Evolutionary conservation across 2,797 vertebrate species (phyloP).

Genomic region (Crenuchus spilurus): DNA sequence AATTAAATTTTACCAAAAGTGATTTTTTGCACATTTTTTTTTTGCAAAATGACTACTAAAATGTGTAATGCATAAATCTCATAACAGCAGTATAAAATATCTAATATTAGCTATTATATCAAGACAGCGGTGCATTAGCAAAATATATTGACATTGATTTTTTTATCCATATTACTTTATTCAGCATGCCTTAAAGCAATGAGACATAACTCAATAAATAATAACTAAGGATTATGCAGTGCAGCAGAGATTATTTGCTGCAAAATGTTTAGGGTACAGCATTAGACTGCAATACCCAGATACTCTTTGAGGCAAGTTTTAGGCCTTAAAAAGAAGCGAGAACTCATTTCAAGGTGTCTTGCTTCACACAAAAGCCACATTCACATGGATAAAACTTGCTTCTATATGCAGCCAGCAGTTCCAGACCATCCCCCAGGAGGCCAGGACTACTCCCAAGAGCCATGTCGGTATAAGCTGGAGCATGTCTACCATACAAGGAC

Average conservation of each 20-base stretch:
- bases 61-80: no score
- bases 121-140: not conserved
- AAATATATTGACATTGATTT: not conserved
- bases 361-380: constrained; percentile 1
- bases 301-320: not conserved
- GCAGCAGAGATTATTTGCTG: not conserved
- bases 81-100: no score
- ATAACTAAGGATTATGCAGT: no score
- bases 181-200: no score
- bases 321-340: not conserved
- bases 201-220: no score
- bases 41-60: no score
- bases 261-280: not conserved
- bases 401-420: not conserved
- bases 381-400: constrained; percentile 1
- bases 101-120: no score
- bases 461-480: not conserved
- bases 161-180: no score
- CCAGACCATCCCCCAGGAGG: constrained; percentile 12
- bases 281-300: not conserved
- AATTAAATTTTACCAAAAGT: no score
- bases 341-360: constrained; percentile 1
- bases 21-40: no score
- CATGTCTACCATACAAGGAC: not conserved
- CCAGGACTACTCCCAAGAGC: constrained; percentile 26